A percentile compares a stretch with the other conserved stretches of the same genome.
These are phyloP conservation scores for Eutrigla gurnardus DNA, from an alignment of 2,797 vertebrate genomes.

Conservation along the genomic window DNA sequence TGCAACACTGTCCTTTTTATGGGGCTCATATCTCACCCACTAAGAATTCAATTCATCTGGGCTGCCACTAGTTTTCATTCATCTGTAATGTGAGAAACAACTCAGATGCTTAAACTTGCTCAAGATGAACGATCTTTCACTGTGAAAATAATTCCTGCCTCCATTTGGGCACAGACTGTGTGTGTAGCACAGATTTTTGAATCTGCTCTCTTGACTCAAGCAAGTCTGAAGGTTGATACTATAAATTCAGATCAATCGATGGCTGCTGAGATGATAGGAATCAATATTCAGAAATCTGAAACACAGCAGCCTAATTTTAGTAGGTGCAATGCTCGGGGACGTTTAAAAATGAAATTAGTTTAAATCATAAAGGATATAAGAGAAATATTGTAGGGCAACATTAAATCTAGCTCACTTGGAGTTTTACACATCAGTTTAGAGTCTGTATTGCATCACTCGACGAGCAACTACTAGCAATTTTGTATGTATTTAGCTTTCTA, in stretches of 20 bases:
- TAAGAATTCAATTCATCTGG: neutral
- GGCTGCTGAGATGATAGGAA: neutral
- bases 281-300: slow-evolving; percentile 8
- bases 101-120: slow-evolving; percentile 9
- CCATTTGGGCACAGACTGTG: neutral
- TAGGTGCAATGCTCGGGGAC: neutral
- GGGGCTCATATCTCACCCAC: neutral
- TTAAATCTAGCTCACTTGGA: neutral
- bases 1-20: neutral
- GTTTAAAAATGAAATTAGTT: neutral
- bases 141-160: neutral
- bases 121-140: neutral
- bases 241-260: neutral
- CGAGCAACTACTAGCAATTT: neutral
- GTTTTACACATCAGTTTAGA: neutral
- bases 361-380: neutral
- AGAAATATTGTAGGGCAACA: neutral
- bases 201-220: neutral
- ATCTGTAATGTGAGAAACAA: neutral
- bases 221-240: neutral
- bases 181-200: neutral
- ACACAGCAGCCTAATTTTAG: neutral
- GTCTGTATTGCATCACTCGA: neutral
- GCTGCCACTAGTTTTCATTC: neutral
- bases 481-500: neutral